Base-by-base conservation (phyloP, 2,797 vertebrate species). In the Sphenodon punctatus region DNA sequence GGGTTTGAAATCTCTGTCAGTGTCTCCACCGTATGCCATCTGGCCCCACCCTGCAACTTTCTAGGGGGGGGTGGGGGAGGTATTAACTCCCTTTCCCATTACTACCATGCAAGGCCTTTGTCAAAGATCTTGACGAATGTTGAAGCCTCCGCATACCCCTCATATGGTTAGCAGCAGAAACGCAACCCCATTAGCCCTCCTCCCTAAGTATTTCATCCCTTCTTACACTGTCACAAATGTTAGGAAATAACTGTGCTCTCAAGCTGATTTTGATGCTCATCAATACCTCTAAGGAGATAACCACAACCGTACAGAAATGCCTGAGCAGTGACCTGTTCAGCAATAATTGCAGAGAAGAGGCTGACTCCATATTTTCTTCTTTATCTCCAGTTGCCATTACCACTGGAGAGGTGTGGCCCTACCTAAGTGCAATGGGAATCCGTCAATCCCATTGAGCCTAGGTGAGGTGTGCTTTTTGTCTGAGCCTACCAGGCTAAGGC, bases 61-160 rank as follows among this genome's bases (percentile, higher is more conserved):
- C n/a, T 17, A 32, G 10, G 60, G 22, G 59, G 32, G 4, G 6
- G 34, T 27, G n/a, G 17, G 41, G 75, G 11, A 75, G 0, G 6
- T n/a, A 30, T 38, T 75, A 55, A 53, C 0, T 5, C 20, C 12
- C 11, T 27, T 49, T 80, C 53, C 46, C 32, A 9, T 17, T 6
- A 2, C 25, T 3, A 6, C 25, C 59, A 1, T 20, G 19, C 0
- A 0, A 14, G 19, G 46, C 48, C 76, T 43, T 39, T 41, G 17
- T 25, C 58, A 27, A n/a, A n/a, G n/a, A n/a, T n/a, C n/a, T n/a
- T n/a, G n/a, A n/a, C n/a, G n/a, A n/a, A n/a, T n/a, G n/a, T n/a
- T n/a, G n/a, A n/a, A n/a, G n/a, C n/a, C n/a, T n/a, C n/a, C n/a
- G n/a, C n/a, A n/a, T n/a, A n/a, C n/a, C n/a, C n/a, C n/a, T n/a